Base-by-base conservation (phyloP, 2,113 vertebrate species). In the Grammomys surdaster region DNA sequence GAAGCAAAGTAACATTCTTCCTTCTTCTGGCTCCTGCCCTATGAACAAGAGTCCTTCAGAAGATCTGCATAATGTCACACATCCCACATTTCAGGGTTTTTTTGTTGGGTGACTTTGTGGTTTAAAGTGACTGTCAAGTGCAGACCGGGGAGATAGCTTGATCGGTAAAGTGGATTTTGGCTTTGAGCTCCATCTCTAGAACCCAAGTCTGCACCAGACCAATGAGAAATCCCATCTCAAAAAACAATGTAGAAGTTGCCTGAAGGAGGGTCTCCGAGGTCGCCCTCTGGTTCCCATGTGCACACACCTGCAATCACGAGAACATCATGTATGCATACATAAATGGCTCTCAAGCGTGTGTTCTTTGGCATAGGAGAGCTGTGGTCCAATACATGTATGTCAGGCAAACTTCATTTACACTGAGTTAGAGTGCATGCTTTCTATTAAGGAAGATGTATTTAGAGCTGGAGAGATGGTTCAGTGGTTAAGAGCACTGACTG, bases 401-500 rank as follows among this genome's bases (percentile, higher is more conserved):
- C 33, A 46, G 80, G 28, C 13, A 43, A 86, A 43, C 36, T 14
- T 76, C 51, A 56, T 56, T 36, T 5, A 17, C 3, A 33, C 75
- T 0, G 26, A 67, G n/a, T 67, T 11, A 65, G 7, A 76, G 28
- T 1, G 2, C 65, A 20, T 2, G 5, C 9, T 28, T n/a, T 77
- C 7, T n/a, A 26, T 70, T 56, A n/a, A n/a, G n/a, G n/a, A 65
- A 90, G 28, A 22, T 3, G 9, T 14, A 36, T 76, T 87, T 56
- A 60, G 33, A 6, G 33, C 69, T 19, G 2, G 69, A 72, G 33
- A 70, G 69, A n/a, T n/a, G 69, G 69, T 7, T 19, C 69, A 72
- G 69, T 2, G 0, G 69, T 72, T n/a, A 72, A 72, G 33, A 72
- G 69, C 69, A n/a, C 69, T 19, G 16, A 36, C 6, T 72, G 69